A percentile compares a stretch with the other conserved stretches of the same genome.
These are phyloP conservation scores for Cataglyphis hispanica DNA, from an alignment of 1,140 invertebrate species.

Conservation along the genomic window DNA sequence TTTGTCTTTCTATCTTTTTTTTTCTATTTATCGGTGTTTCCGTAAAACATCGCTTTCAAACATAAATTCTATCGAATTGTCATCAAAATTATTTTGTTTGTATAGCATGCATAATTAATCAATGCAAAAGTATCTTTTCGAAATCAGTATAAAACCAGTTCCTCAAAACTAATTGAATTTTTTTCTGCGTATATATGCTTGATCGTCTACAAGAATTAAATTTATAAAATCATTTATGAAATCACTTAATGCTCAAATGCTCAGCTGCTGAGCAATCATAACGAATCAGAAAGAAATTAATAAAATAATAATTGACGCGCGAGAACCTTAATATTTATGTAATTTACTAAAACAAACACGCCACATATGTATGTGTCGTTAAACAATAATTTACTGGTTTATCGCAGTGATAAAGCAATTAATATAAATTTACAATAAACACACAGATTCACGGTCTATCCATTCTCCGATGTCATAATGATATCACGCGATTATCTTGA, in stretches of 20 bases:
- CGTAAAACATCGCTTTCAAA: neutral
- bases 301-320: neutral
- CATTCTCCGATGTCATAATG: neutral
- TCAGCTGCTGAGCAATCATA: neutral
- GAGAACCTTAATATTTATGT: neutral
- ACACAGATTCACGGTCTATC: neutral
- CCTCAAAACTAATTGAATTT: neutral
- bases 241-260: neutral
- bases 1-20: too few relatives aligned
- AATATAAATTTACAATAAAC: neutral
- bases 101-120: neutral
- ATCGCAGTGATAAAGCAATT: neutral
- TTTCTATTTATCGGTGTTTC: too few relatives aligned
- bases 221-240: neutral
- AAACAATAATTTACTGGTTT: neutral
- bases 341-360: too few relatives aligned
- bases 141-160: neutral
- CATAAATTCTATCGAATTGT: neutral
- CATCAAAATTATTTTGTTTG: neutral
- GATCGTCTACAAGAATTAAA: neutral
- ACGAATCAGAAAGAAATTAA: neutral
- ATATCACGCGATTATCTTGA: neutral
- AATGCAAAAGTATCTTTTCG: too few relatives aligned
- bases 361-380: neutral
- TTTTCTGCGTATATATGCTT: neutral